Evolutionary conservation across 2,888 invertebrate species (phyloP).

Genomic region (Rhyacophila evoluta): DNA sequence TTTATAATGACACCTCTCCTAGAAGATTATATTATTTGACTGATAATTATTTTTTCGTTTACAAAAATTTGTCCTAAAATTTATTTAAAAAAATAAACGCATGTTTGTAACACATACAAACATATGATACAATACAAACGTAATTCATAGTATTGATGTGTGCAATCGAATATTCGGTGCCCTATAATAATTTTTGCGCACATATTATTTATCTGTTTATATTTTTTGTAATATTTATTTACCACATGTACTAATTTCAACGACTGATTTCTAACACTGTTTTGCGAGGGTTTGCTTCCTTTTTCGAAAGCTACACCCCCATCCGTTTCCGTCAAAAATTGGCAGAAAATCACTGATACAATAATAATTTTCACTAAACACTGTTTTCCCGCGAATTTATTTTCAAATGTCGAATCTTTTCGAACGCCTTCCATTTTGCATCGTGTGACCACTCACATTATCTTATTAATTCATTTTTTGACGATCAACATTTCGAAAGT

Average conservation of each 20-base stretch:
- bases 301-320: background rate
- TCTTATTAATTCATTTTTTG: background rate
- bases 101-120: no score
- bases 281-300: background rate
- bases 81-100: no score
- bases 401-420: background rate
- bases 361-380: background rate
- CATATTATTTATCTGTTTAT: background rate
- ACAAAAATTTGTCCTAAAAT: no score
- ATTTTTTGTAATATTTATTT: background rate
- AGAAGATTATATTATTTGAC: no score
- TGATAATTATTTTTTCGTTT: no score
- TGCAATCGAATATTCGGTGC: no score
- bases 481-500: no score
- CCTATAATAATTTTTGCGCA: no score
- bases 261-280: background rate
- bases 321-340: background rate
- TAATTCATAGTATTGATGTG: no score
- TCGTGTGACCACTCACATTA: background rate
- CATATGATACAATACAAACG: no score
- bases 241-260: slow-evolving; percentile 10
- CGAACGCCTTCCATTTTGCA: background rate
- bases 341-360: background rate
- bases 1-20: no score
- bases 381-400: background rate